Base-by-base conservation (phyloP, 2,113 vertebrate species). In the Cariama cristata region DNA sequence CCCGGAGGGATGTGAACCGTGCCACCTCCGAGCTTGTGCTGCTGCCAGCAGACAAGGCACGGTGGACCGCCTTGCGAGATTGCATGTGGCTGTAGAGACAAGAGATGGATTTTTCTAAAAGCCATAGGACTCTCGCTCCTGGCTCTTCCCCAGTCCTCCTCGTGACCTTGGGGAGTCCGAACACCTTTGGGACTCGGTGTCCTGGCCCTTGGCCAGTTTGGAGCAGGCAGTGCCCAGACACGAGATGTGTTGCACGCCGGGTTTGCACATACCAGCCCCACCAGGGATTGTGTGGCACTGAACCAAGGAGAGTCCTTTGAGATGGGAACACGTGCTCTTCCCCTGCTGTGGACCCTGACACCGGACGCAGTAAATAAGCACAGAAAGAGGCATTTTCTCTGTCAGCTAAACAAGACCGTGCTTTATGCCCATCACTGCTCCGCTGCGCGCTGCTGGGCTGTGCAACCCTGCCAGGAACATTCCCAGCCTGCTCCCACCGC, bases 391-490 rank as follows among this genome's bases (percentile, higher is more conserved):
- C 82, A 33, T 91, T 94, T 86, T 93, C 50, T 83, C 75, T 2
- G 0, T 22, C 67, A 56, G 82, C 94, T 24, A 53, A 83, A 90
- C 72, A 88, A 90, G 72, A 38, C 45, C 1, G 20, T 53, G 92
- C 92, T 88, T 85, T 74, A 86, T 95, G 75, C 88, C 56, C 1
- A 2, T 24, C 4, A 10, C 90, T n/a, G 80, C 33, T 47, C 55
- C 0, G 5, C 76, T 42, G 72, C 14, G 12, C 14, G 4, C 86
- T 76, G 85, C 90, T n/a, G 94, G 84, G 85, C 79, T 58, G 15
- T 14, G 71, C 88, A 82, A 88, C 85, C 77, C 63, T 93, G 94
- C 95, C 87, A 89, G 93, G 84, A 89, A 44, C 89, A 30, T 56
- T 79, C 90, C 81, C 96, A 60, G 96, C 63, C 84, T 62, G 40